A percentile compares a stretch with the other conserved stretches of the same genome.
Conservation (phyloP, 2,113 vertebrate species). For the Tenrec ecaudatus region DNA sequence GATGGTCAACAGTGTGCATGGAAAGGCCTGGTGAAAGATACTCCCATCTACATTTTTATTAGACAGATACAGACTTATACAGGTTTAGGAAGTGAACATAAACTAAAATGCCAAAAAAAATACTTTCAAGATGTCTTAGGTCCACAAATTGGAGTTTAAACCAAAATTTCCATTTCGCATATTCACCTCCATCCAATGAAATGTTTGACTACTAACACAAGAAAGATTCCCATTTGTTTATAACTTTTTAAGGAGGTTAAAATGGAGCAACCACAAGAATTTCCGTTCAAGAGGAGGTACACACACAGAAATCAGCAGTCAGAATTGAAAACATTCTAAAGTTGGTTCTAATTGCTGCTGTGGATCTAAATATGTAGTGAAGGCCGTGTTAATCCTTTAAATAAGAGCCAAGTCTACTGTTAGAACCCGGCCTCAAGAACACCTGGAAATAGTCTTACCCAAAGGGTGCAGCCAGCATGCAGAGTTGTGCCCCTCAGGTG, state of each 20-base stretch:
- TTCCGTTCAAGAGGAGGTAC: neutral
- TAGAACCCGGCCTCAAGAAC: neutral
- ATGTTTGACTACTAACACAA: slow-evolving; percentile 4
- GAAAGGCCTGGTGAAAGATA: neutral
- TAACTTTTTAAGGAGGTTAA: neutral
- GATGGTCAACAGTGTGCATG: neutral
- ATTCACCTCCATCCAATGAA: neutral
- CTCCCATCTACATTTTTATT: neutral
- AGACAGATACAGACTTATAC: neutral
- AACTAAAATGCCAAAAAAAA: neutral
- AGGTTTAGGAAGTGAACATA: neutral
- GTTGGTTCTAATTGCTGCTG: slow-evolving; percentile 22
- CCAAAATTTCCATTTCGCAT: neutral
- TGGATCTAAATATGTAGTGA: neutral
- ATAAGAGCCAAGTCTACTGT: neutral
- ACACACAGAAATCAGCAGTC: neutral
- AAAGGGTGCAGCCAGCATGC: neutral
- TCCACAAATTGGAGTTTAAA: slow-evolving; percentile 30
- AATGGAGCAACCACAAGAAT: neutral
- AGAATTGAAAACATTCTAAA: neutral
- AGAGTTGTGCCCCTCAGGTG: neutral
- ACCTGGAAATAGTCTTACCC: neutral
- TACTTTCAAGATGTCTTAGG: neutral
- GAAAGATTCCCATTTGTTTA: neutral
- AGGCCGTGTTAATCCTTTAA: neutral